Conservation (phyloP, 2,113 vertebrate genomes). For the Silurus asotus region DNA sequence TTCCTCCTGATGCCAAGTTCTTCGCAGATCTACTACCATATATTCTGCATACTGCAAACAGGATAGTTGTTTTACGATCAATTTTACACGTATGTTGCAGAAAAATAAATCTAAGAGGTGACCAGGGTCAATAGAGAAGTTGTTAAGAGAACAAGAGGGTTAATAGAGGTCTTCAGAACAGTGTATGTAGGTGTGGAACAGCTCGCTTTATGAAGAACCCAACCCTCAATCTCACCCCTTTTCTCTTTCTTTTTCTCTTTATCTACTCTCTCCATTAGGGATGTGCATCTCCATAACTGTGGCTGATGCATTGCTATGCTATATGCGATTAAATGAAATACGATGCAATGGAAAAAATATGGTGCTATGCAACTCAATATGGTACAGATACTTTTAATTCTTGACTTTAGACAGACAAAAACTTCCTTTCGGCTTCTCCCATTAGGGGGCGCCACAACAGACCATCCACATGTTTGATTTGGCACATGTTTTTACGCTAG, state of each 20-base stretch:
- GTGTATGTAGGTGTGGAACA: neutral
- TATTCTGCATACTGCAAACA: no score
- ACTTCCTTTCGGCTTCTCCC: no score
- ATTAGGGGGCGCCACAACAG: no score
- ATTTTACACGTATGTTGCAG: neutral
- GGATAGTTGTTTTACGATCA: neutral
- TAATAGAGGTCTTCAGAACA: neutral
- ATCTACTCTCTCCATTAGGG: neutral
- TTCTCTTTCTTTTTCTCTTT: conserved; percentile 40
- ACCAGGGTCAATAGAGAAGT: neutral
- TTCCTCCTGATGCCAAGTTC: neutral
- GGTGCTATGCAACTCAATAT: no score
- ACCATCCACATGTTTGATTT: no score
- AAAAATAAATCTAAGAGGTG: neutral
- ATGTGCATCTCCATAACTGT: no score
- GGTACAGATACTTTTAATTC: no score
- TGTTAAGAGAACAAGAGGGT: neutral
- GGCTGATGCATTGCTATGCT: no score
- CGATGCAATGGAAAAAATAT: no score
- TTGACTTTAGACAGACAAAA: no score
- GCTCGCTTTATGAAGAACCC: conserved; percentile 60
- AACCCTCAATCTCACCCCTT: conserved; percentile 57
- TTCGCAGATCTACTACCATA: neutral
- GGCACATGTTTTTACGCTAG: no score
- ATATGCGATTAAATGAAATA: no score